Evolutionary conservation across 92 coral and sea anemone genomes (phyloP).

Genomic region (Muricea muricata): DNA sequence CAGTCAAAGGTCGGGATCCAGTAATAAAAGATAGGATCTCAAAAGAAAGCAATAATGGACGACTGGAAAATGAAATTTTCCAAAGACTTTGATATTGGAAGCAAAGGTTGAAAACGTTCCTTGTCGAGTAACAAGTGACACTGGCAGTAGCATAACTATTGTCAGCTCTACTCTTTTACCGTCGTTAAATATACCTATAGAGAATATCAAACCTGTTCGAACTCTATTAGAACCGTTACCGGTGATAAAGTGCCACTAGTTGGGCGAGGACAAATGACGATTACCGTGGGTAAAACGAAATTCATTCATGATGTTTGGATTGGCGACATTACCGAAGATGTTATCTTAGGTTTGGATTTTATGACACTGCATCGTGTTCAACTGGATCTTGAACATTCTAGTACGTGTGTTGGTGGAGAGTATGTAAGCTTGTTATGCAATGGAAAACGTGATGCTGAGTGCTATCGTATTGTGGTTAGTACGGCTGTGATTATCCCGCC

Average conservation of each 20-base stretch:
- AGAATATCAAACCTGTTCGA: constrained; percentile 16
- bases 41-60: not conserved
- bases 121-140: constrained; percentile 21
- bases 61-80: not conserved
- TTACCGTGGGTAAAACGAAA: constrained; percentile 11
- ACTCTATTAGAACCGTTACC: constrained; percentile 11
- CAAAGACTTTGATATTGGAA: constrained; percentile 9
- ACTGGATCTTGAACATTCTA: not conserved
- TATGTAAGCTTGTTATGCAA: not conserved
- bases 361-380: not conserved
- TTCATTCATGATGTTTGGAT: constrained; percentile 31
- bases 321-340: constrained; percentile 24
- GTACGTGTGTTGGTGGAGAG: not conserved
- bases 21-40: not conserved
- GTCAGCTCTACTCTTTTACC: constrained; percentile 28
- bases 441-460: not conserved
- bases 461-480: not conserved
- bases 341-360: not conserved
- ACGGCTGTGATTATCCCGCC: not conserved
- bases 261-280: not conserved
- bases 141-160: constrained; percentile 42
- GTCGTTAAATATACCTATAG: not conserved
- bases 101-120: not conserved
- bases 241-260: constrained; percentile 30
- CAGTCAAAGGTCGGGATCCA: not conserved